Evolutionary conservation across 2,113 vertebrate genomes (phyloP).

Genomic region (Salvelinus fontinalis): DNA sequence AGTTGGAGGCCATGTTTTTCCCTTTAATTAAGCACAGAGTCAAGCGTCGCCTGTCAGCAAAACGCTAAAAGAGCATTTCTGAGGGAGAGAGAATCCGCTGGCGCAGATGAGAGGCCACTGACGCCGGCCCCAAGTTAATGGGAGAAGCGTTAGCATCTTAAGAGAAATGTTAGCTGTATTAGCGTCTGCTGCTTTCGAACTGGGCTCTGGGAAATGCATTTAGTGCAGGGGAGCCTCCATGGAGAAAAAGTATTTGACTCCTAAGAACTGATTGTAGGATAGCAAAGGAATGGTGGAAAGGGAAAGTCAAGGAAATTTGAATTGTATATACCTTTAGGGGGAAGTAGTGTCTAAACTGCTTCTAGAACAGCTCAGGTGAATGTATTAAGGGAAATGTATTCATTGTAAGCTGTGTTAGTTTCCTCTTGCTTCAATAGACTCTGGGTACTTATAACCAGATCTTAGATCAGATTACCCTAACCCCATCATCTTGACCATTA

Average conservation of each 20-base stretch:
- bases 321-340: too few species aligned
- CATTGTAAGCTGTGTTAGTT: too few species aligned
- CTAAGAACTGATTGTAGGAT: slow-evolving; percentile 47
- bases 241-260: slow-evolving; percentile 55
- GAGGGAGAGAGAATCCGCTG: slow-evolving; percentile 70
- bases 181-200: slow-evolving; percentile 59
- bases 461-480: too few species aligned
- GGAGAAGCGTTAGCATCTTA: slow-evolving; percentile 70
- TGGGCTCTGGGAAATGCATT: slow-evolving; percentile 42
- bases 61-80: slow-evolving; percentile 78
- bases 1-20: slow-evolving; percentile 87
- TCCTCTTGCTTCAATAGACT: too few species aligned
- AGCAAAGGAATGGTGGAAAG: neutral
- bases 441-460: too few species aligned
- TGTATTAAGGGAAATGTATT: too few species aligned
- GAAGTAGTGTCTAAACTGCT: too few species aligned
- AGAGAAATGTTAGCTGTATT: slow-evolving; percentile 46
- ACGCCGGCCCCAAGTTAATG: slow-evolving; percentile 73
- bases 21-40: slow-evolving; percentile 96
- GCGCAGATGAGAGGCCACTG: slow-evolving; percentile 69
- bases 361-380: too few species aligned
- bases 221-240: slow-evolving; percentile 61
- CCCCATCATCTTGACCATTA: too few species aligned
- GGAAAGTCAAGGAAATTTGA: neutral
- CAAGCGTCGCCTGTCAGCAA: slow-evolving; percentile 82